A percentile compares a stretch with the other conserved stretches of the same genome.
These are phyloP conservation scores for Gallinago solitaria DNA, from an alignment of 2,797 vertebrate species.

Conservation along the genomic window DNA sequence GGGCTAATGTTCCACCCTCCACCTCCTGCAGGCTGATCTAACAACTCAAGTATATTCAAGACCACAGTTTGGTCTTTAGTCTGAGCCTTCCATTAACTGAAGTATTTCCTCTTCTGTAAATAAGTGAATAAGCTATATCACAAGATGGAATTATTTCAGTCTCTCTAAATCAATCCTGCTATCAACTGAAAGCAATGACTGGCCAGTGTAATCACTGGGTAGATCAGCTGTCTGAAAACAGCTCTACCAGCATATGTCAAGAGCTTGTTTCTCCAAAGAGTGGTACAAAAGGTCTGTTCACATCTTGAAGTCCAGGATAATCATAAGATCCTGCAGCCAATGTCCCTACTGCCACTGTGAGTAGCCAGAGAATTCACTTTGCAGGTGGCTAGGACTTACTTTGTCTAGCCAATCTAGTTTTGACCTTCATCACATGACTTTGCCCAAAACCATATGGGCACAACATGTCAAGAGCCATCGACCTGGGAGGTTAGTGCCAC, in stretches of 20 bases:
- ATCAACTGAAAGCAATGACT: neutral
- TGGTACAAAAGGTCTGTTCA: neutral
- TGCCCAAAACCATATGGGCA: neutral
- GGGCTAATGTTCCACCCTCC: neutral
- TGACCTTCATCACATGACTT: neutral
- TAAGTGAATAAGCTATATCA: neutral
- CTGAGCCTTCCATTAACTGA: neutral
- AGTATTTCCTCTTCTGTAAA: neutral
- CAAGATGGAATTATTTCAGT: neutral
- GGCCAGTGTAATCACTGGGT: neutral
- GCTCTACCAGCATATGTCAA: neutral
- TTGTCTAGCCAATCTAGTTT: neutral
- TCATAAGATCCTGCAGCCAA: neutral
- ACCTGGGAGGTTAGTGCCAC: neutral
- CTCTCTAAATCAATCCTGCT: neutral
- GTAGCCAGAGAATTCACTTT: neutral
- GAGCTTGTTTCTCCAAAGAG: neutral
- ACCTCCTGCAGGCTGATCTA: neutral
- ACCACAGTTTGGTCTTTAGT: neutral
- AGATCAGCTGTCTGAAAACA: neutral
- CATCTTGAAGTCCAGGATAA: neutral
- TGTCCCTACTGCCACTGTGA: neutral
- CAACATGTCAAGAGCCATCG: neutral
- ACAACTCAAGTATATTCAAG: neutral
- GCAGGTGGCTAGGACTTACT: neutral